Conservation (phyloP, 2,797 vertebrate species). For the Hydrocynus forskahlii region DNA sequence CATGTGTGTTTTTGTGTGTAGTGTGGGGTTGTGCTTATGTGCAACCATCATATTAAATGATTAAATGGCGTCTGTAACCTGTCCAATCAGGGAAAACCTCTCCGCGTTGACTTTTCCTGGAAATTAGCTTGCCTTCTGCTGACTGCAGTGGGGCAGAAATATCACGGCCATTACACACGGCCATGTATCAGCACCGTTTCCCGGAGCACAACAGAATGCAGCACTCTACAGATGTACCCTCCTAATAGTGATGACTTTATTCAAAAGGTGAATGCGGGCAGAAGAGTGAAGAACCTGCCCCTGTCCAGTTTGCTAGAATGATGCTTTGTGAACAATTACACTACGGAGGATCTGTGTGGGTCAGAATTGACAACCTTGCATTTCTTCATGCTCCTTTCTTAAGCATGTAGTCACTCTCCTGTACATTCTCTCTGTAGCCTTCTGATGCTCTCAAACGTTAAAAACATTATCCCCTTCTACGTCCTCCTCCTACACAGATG, state of each 20-base stretch:
- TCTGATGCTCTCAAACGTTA: too few species aligned
- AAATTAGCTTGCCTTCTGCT: conserved; percentile 44
- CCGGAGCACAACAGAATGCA: conserved; percentile 38
- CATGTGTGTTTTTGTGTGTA: background rate
- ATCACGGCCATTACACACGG: conserved; percentile 52
- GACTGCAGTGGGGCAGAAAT: conserved; percentile 44
- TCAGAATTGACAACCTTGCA: too few species aligned
- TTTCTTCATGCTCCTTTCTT: too few species aligned
- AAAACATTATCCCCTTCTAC: too few species aligned
- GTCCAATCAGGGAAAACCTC: conserved; percentile 50
- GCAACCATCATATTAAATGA: conserved; percentile 46
- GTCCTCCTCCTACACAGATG: too few species aligned
- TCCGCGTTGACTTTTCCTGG: conserved; percentile 35
- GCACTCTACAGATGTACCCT: conserved; percentile 24
- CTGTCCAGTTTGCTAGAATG: background rate
- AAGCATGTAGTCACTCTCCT: too few species aligned
- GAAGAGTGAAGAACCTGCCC: background rate
- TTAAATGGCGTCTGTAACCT: conserved; percentile 43
- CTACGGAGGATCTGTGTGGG: background rate
- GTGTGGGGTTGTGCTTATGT: conserved; percentile 34
- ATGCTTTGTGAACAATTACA: background rate
- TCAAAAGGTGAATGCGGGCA: background rate
- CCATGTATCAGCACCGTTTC: conserved; percentile 52
- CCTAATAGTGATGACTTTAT: conserved; percentile 19
- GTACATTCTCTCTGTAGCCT: too few species aligned